Evolutionary conservation across 2,797 vertebrate species (phyloP), one percentile per base, ranked within the genome.

Genomic region (Pantherophis alleghaniensis): DNA sequence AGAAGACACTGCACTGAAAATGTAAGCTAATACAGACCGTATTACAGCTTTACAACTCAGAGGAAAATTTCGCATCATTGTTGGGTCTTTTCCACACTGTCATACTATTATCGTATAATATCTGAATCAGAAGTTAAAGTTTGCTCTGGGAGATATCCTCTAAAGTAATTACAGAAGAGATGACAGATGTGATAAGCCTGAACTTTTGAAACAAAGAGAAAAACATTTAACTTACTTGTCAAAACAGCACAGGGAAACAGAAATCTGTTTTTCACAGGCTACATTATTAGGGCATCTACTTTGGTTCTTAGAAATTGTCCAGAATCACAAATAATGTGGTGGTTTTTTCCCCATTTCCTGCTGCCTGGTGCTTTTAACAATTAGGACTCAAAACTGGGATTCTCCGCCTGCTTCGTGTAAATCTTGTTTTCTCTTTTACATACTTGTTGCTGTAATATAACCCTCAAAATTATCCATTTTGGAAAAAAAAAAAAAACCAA

Each of bases 31-130:
- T 69, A 87, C 28, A 95, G 96, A 93, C 2, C 7, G 63, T 22
- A 53, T 42, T 88, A 92, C 2, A 91, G 24, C 37, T 37, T 94
- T 79, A 0, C 3, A 0, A 53, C 59, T 94, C 89, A 42, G 42
- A 10, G 91, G 42, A 83, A 87, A 95, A 93, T 96, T 96, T 28
- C 74, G 14, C 96, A 90, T 10, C 63, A 24, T 79, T 96, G 92
- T 91, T 24, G 95, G 5, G 1, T 0, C 95, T 96, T 96, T 91
- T 47, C 93, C 47, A 91, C 12, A 93, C 51, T 88, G 18, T 93
- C 88, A 94, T 90, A 51, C 89, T 93, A 92, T 94, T 94, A 90
- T 92, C 51, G 94, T 95, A 92, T 92, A 94, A 92, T 88, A 93
- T 0, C 1, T 0, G 59, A 93, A 92, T 92, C 66, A 92, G 11